Evolutionary conservation across 2,113 vertebrate genomes (phyloP).

Genomic region (Seriola dumerili): DNA sequence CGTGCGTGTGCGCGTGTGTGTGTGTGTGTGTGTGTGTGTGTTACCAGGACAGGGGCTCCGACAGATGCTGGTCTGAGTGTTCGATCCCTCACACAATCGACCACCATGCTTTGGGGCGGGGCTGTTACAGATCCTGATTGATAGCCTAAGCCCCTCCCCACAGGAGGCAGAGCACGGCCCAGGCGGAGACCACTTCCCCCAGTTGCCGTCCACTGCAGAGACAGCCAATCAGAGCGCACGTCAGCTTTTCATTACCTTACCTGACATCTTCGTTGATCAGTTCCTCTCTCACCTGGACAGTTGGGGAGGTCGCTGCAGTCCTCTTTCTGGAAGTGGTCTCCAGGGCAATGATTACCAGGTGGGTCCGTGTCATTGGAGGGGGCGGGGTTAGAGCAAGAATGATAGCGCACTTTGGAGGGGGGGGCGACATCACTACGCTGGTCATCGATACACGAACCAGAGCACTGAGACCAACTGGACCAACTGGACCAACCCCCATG

Average conservation of each 20-base stretch:
- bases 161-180: conserved; percentile 62
- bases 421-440: fast-evolving
- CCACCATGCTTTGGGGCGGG: conserved; percentile 71
- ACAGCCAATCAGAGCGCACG: conserved; percentile 6
- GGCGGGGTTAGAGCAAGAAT: conserved; percentile 63
- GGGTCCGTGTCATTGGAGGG: conserved; percentile 47
- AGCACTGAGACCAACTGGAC: conserved; percentile 61
- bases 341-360: conserved; percentile 58
- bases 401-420: conserved; percentile 6
- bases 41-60: conserved; percentile 67
- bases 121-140: conserved; percentile 54
- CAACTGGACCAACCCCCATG: conserved; percentile 72
- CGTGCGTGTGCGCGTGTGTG: not conserved
- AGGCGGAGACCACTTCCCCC: conserved; percentile 64
- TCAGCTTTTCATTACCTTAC: not conserved
- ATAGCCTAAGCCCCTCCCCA: conserved; percentile 73
- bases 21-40: conserved; percentile 8
- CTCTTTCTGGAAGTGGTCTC: not conserved
- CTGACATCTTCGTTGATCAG: fast-evolving
- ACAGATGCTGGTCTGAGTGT: conserved; percentile 19
- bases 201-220: conserved; percentile 68
- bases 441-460: conserved; percentile 41
- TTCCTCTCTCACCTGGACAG: conserved; percentile 65
- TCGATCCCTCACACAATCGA: conserved; percentile 39
- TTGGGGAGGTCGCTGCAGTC: conserved; percentile 66